Conservation (phyloP, 1,140 invertebrate genomes). For the Catajapyx aquilonaris region DNA sequence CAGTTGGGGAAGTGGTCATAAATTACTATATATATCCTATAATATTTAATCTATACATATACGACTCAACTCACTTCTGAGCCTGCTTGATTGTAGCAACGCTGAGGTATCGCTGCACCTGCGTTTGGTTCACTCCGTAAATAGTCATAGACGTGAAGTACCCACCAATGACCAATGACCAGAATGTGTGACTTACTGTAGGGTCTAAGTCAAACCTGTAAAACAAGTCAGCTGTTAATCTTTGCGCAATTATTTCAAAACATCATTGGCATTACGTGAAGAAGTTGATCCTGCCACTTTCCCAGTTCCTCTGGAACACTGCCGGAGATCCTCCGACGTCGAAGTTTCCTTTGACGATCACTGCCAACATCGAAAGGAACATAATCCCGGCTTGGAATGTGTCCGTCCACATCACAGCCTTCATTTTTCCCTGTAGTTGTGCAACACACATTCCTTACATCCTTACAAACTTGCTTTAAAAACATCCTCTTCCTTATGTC, state of each 20-base stretch:
- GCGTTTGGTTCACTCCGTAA: slow-evolving; percentile 29
- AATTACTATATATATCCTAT: no score
- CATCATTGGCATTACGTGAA: slow-evolving; percentile 22
- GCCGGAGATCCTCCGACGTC: slow-evolving; percentile 23
- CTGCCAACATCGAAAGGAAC: slow-evolving; percentile 26
- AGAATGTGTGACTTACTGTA: slow-evolving; percentile 24
- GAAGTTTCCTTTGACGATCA: slow-evolving; percentile 23
- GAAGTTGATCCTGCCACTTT: slow-evolving; percentile 21
- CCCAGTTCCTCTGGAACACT: slow-evolving; percentile 20
- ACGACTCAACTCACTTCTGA: slow-evolving; percentile 21
- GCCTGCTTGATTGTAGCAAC: slow-evolving; percentile 17
- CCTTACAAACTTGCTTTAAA: no score
- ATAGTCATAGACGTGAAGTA: slow-evolving; percentile 26
- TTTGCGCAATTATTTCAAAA: no score
- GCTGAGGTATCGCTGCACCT: slow-evolving; percentile 25
- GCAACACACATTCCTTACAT: no score
- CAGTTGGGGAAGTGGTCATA: no score
- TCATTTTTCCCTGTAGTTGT: slow-evolving; percentile 61
- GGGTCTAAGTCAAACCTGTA: slow-evolving; percentile 23
- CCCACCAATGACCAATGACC: slow-evolving; percentile 24
- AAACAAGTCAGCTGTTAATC: no score
- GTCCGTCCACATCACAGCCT: slow-evolving; percentile 75
- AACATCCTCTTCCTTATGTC: no score
- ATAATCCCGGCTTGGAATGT: slow-evolving; percentile 58
- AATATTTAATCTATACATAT: no score